Evolutionary conservation across 2,113 vertebrate species (phyloP).

Genomic region (Cyprinodon variegatus): DNA sequence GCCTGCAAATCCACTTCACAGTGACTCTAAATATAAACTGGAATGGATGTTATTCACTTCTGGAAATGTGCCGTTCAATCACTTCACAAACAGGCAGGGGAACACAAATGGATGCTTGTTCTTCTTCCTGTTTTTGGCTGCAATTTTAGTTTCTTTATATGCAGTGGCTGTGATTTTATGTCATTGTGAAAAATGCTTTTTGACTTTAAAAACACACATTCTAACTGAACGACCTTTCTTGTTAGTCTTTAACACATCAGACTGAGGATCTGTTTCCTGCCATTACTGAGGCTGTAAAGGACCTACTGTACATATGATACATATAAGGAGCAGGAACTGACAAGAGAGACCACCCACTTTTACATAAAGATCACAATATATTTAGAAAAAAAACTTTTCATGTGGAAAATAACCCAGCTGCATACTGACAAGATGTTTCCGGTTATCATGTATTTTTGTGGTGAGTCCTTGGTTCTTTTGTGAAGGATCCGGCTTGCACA

Average conservation of each 20-base stretch:
- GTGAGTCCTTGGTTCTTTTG: not conserved
- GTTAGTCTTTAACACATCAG: not conserved
- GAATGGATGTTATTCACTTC: not conserved
- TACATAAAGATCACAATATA: not conserved
- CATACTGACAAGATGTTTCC: not conserved
- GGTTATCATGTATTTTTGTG: too few relatives aligned
- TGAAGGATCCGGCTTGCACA: not conserved
- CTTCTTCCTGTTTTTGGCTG: slow-evolving; percentile 5
- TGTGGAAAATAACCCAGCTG: not conserved
- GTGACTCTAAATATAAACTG: not conserved
- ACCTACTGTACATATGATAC: not conserved
- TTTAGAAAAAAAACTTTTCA: not conserved
- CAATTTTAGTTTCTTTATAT: not conserved
- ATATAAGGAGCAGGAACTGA: not conserved
- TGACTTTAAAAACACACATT: not conserved
- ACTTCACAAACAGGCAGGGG: not conserved
- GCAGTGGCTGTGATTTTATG: not conserved
- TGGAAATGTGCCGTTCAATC: not conserved
- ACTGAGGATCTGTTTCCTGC: slow-evolving; percentile 32
- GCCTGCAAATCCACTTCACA: not conserved
- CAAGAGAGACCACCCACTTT: not conserved
- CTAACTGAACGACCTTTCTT: not conserved
- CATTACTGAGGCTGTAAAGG: not conserved
- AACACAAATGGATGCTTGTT: accelerated
- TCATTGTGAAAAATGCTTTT: not conserved